Percentiles rank a stretch among this genome's conserved stretches.
phyloP scores from a whole-genome alignment of 2,113 vertebrate species.

The Hippoglossus stenolepis region DNA sequence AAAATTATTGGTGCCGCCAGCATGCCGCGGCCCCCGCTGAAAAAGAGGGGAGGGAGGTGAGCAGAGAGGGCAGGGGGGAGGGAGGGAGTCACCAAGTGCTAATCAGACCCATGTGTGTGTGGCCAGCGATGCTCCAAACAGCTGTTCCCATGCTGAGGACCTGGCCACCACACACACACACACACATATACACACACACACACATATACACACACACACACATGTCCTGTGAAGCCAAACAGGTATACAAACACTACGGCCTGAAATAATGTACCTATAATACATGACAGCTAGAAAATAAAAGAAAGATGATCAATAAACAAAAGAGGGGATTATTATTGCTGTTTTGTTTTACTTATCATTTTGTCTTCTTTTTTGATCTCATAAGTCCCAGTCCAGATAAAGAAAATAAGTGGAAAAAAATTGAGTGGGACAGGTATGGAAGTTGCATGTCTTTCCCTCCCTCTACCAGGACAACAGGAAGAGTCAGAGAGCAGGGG shows the following conservation, averaged over 20 bases:
- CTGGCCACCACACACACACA: slow-evolving; percentile 53
- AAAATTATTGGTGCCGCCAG: slow-evolving; percentile 82
- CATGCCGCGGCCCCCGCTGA: slow-evolving; percentile 78
- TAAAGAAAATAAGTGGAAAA: too few relatives aligned
- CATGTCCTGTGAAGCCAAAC: slow-evolving; percentile 26
- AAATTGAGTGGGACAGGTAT: slow-evolving; percentile 7
- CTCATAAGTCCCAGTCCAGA: too few relatives aligned
- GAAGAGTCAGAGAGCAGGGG: slow-evolving; percentile 54
- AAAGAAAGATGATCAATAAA: not conserved
- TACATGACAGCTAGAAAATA: not conserved
- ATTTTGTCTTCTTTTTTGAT: too few relatives aligned
- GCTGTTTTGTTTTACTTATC: not conserved
- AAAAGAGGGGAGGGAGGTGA: slow-evolving; percentile 77
- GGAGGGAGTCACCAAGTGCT: slow-evolving; percentile 79
- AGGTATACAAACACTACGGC: slow-evolving; percentile 21
- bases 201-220: slow-evolving; percentile 43
- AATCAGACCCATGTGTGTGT: slow-evolving; percentile 85
- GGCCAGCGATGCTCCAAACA: slow-evolving; percentile 78
- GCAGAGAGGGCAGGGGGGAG: slow-evolving; percentile 67
- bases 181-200: slow-evolving; percentile 37
- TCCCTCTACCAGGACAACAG: slow-evolving; percentile 52
- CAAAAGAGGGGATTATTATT: not conserved
- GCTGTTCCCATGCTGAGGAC: slow-evolving; percentile 79
- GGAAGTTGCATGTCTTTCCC: slow-evolving; percentile 32
- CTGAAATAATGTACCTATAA: not conserved